Evolutionary conservation across 37 sponge, comb jelly and placozoan genomes (phyloP).

Genomic region (Bolinopsis microptera): DNA sequence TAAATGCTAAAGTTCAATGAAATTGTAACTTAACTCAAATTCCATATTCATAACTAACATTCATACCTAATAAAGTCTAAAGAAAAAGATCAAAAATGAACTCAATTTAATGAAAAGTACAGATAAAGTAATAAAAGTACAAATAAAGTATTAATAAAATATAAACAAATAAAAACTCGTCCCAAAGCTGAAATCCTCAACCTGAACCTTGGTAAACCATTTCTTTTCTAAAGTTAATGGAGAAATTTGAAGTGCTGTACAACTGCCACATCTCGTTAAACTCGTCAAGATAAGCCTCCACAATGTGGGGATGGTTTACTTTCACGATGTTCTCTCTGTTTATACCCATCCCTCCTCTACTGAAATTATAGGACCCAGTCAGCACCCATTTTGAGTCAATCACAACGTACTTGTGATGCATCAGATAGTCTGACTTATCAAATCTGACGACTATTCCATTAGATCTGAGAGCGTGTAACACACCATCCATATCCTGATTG

Average conservation of each 20-base stretch:
- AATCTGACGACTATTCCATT: constrained; percentile 19
- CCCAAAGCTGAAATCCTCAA: no score
- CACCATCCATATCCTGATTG: constrained; percentile 44
- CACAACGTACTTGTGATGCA: constrained; percentile 62
- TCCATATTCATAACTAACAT: no score
- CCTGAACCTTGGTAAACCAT: constrained; percentile 7
- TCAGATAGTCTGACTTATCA: constrained; percentile 43
- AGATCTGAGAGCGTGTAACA: constrained; percentile 1
- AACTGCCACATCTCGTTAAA: constrained; percentile 47
- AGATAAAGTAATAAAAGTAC: no score
- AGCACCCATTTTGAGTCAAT: neutral
- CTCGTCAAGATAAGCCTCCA: constrained; percentile 6
- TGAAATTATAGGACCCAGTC: constrained; percentile 57
- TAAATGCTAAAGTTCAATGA: no score
- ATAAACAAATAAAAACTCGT: no score
- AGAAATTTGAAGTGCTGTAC: neutral
- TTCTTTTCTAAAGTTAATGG: constrained; percentile 23
- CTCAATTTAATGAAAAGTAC: no score
- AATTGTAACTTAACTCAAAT: no score
- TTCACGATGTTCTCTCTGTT: constrained; percentile 48
- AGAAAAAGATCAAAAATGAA: no score
- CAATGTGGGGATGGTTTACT: neutral
- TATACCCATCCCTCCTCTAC: constrained; percentile 10
- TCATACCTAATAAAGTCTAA: no score
- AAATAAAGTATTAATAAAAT: no score